Percentiles rank a stretch among this genome's conserved stretches.
Conservation (phyloP, 2,888 invertebrate genomes). For the Myopa tessellatipennis region DNA sequence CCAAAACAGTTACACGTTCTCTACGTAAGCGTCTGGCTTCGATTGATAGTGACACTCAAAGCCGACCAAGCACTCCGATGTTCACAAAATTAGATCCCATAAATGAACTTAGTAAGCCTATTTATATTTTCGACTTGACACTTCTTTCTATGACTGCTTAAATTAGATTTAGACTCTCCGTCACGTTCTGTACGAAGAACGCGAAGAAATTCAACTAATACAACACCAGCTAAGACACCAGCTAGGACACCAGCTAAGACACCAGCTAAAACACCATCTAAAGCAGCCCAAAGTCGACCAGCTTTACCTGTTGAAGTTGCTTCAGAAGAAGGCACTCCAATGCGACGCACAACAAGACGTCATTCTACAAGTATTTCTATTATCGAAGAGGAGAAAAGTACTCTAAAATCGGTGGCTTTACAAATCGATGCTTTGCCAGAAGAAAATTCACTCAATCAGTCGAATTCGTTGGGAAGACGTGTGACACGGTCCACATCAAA, state of each 20-base stretch:
- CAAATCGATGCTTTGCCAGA: constrained; percentile 43
- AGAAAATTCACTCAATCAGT: constrained; percentile 25
- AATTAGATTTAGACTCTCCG: constrained; percentile 47
- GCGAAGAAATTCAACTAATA: constrained; percentile 54
- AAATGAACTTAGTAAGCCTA: constrained; percentile 47
- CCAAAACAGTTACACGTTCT: constrained; percentile 53
- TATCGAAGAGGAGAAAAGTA: constrained; percentile 46
- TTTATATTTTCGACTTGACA: background rate
- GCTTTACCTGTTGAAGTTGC: constrained; percentile 44
- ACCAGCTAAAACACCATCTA: constrained; percentile 27
- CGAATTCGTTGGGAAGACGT: constrained; percentile 3
- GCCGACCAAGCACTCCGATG: constrained; percentile 53
- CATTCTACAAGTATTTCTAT: constrained; percentile 45
- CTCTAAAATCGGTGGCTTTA: background rate
- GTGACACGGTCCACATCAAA: constrained; percentile 49
- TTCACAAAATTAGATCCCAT: constrained; percentile 42
- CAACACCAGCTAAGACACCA: constrained; percentile 50
- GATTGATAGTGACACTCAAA: constrained; percentile 50
- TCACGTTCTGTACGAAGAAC: constrained; percentile 51
- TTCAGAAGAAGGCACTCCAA: constrained; percentile 50
- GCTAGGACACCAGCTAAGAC: constrained; percentile 17
- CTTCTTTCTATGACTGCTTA: constrained; percentile 18
- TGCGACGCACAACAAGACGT: constrained; percentile 46
- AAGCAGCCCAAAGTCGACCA: constrained; percentile 27
- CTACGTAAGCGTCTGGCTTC: constrained; percentile 55